These are phyloP conservation scores for Epizoanthus scotinus DNA, from an alignment of 92 coral and sea anemone species.

Conservation along the genomic window DNA sequence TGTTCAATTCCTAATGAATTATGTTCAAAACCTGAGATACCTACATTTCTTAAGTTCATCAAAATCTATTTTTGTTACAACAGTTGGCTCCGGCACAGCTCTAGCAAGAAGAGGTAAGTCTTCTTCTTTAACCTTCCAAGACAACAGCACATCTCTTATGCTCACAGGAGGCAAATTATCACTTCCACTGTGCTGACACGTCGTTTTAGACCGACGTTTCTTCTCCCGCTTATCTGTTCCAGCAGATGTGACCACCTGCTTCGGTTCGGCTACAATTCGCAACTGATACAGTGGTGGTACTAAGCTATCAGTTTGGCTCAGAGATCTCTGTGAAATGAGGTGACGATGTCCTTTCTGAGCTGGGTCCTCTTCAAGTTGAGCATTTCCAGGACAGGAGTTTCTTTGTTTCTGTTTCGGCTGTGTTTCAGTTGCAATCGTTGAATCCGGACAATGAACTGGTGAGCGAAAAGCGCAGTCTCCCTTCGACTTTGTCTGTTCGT, in stretches of 20 bases:
- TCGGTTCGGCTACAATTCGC: too few relatives aligned
- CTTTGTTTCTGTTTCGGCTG: conserved; percentile 35
- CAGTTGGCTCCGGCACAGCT: neutral
- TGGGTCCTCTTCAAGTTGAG: too few relatives aligned
- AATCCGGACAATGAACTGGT: too few relatives aligned
- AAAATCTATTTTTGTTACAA: conserved; percentile 2
- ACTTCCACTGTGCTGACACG: neutral
- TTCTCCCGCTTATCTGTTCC: neutral
- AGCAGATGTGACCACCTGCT: too few relatives aligned
- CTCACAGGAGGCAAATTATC: conserved; percentile 6
- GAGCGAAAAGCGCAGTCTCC: too few relatives aligned
- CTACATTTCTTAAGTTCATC: conserved; percentile 16
- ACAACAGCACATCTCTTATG: neutral
- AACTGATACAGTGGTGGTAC: too few relatives aligned
- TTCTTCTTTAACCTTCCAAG: conserved; percentile 19
- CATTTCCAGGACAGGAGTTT: neutral
- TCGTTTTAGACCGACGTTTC: neutral
- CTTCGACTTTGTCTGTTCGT: too few relatives aligned
- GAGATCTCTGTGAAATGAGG: too few relatives aligned
- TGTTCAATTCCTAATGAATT: too few relatives aligned
- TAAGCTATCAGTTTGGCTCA: too few relatives aligned
- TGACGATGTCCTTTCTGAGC: too few relatives aligned
- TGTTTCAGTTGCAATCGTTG: neutral
- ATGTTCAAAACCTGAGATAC: conserved; percentile 12
- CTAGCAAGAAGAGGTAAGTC: neutral